Conservation (phyloP, 1,140 invertebrate genomes). For the Fopius arisanus region DNA sequence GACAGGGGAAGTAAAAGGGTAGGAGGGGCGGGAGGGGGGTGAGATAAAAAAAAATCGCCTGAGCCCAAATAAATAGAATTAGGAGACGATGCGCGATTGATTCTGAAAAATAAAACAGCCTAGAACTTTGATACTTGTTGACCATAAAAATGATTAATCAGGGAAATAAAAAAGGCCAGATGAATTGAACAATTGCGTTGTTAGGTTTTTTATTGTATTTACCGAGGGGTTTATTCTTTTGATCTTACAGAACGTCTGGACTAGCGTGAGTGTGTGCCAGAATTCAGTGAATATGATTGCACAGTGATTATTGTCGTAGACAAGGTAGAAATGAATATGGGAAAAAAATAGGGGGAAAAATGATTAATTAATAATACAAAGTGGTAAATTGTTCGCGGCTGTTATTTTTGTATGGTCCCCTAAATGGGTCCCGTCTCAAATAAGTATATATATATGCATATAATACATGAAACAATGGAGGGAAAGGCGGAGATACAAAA, state of each 20-base stretch:
- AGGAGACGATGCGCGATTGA: constrained; percentile 12
- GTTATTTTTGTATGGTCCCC: constrained; percentile 59
- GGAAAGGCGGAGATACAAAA: constrained; percentile 17
- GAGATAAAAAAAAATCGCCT: background rate
- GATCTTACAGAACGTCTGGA: background rate
- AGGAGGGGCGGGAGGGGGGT: no score
- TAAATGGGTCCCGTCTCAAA: constrained; percentile 39
- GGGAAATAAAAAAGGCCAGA: background rate
- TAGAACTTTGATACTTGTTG: constrained; percentile 10
- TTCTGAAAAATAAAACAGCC: constrained; percentile 5
- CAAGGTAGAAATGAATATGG: constrained; percentile 18
- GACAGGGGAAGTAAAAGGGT: background rate
- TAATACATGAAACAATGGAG: constrained; percentile 36
- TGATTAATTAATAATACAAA: constrained; percentile 25
- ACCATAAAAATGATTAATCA: background rate
- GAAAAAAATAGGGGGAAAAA: constrained; percentile 4
- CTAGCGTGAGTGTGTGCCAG: background rate
- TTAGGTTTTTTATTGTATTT: background rate
- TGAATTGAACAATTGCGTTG: constrained; percentile 7
- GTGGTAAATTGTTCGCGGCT: constrained; percentile 52
- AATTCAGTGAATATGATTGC: constrained; percentile 31
- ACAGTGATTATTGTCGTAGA: constrained; percentile 31
- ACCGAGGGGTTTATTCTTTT: background rate
- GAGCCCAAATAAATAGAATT: constrained; percentile 1
- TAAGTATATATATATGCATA: constrained; percentile 42